These are phyloP conservation scores for Tupaia tana DNA, from an alignment of 2,113 vertebrate genomes.

Conservation along the genomic window DNA sequence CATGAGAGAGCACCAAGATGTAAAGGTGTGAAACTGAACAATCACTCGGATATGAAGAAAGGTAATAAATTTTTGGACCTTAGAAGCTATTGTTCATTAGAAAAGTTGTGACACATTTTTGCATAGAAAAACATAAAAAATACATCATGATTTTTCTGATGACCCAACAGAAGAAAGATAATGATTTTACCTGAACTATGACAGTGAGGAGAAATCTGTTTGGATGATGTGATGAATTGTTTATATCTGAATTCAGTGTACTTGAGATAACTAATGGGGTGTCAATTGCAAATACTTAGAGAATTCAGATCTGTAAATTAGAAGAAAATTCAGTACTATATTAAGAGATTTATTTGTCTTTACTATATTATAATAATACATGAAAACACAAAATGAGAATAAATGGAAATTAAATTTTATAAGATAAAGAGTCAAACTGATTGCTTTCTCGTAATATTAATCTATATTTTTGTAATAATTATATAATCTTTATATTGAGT, in stretches of 20 bases:
- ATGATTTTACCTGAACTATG: neutral
- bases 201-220: neutral
- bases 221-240: neutral
- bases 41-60: neutral
- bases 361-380: neutral
- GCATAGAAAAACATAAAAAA: too few species aligned
- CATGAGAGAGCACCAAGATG: neutral
- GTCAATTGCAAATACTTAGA: neutral
- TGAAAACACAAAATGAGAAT: neutral
- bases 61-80: neutral
- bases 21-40: neutral
- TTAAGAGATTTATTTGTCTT: neutral
- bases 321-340: conserved; percentile 44
- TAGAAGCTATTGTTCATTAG: neutral
- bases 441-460: neutral
- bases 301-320: neutral
- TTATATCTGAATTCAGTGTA: neutral
- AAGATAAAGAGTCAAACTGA: neutral
- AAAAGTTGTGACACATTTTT: too few species aligned
- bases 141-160: too few species aligned
- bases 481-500: neutral
- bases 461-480: neutral
- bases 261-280: neutral
- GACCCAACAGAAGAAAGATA: neutral
- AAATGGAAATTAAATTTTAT: neutral